Evolutionary conservation across 1,140 invertebrate genomes (phyloP).

Genomic region (Tribolium madens): DNA sequence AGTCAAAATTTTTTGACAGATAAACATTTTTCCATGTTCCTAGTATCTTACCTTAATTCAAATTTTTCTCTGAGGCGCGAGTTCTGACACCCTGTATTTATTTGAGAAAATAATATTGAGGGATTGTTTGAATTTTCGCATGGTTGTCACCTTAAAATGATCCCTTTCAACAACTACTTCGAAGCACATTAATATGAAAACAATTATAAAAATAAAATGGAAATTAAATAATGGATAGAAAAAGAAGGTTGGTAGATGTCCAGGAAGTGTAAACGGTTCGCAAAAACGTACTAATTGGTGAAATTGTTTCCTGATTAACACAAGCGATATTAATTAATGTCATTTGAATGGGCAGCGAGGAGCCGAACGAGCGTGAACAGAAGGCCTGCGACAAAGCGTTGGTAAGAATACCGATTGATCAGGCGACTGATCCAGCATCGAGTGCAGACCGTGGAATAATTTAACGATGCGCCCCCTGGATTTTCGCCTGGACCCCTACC

Average conservation of each 20-base stretch:
- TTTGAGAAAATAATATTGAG: too few species aligned
- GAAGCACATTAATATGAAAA: too few species aligned
- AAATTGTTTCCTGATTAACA: constrained; percentile 29
- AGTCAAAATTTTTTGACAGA: too few species aligned
- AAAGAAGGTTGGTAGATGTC: neutral
- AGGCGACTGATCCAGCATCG: constrained; percentile 48
- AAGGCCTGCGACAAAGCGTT: constrained; percentile 25
- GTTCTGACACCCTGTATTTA: too few species aligned
- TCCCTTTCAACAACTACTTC: too few species aligned
- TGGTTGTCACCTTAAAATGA: too few species aligned
- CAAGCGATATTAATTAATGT: constrained; percentile 46
- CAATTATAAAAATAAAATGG: too few species aligned
- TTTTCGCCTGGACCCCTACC: constrained; percentile 41
- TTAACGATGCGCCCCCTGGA: constrained; percentile 49
- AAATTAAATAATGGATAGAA: too few species aligned
- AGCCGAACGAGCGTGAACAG: constrained; percentile 42
- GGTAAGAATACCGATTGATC: constrained; percentile 53
- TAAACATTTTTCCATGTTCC: too few species aligned
- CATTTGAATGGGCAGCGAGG: constrained; percentile 46
- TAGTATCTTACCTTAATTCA: too few species aligned
- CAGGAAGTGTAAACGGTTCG: neutral
- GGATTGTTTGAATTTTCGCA: too few species aligned
- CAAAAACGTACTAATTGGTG: constrained; percentile 11
- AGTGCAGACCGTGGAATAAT: constrained; percentile 51
- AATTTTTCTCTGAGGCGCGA: too few species aligned